Evolutionary conservation across 2,888 invertebrate genomes (phyloP).

Genomic region (Ligdia adustata): DNA sequence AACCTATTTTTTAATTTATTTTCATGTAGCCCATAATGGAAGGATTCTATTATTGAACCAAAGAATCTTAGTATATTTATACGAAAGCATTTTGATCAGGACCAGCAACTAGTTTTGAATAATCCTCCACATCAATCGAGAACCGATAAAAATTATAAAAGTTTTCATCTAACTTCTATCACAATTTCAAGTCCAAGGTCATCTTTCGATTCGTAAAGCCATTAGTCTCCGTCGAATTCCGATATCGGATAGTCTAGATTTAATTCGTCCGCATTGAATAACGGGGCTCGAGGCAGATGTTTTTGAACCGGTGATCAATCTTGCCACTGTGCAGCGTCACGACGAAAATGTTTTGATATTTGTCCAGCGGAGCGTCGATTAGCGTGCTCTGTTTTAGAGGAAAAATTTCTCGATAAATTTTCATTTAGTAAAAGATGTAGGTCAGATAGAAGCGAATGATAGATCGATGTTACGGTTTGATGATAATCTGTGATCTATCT

Average conservation of each 20-base stretch:
- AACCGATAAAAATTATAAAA: no score
- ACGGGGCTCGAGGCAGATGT: constrained; percentile 21
- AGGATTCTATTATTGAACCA: no score
- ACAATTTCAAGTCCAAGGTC: constrained; percentile 14
- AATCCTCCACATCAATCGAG: no score
- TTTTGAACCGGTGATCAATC: constrained; percentile 22
- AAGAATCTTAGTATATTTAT: no score
- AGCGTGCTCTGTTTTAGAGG: constrained; percentile 7
- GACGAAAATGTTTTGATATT: constrained; percentile 26
- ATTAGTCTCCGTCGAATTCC: constrained; percentile 1
- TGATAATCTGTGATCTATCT: background rate
- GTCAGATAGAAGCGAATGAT: constrained; percentile 3
- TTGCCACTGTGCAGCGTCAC: constrained; percentile 13
- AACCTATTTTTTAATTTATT: no score
- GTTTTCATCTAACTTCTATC: no score
- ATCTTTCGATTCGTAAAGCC: constrained; percentile 2
- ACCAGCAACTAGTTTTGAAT: no score
- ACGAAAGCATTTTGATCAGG: no score
- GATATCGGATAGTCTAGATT: constrained; percentile 15
- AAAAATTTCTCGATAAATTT: constrained; percentile 1
- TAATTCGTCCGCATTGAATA: constrained; percentile 23
- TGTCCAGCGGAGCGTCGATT: constrained; percentile 9
- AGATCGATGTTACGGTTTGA: background rate
- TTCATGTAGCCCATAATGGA: no score
- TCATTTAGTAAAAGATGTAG: background rate